A percentile compares a stretch with the other conserved stretches of the same genome.
Conservation (phyloP, 1,140 invertebrate species). For the Stegodyphus mimosarum region DNA sequence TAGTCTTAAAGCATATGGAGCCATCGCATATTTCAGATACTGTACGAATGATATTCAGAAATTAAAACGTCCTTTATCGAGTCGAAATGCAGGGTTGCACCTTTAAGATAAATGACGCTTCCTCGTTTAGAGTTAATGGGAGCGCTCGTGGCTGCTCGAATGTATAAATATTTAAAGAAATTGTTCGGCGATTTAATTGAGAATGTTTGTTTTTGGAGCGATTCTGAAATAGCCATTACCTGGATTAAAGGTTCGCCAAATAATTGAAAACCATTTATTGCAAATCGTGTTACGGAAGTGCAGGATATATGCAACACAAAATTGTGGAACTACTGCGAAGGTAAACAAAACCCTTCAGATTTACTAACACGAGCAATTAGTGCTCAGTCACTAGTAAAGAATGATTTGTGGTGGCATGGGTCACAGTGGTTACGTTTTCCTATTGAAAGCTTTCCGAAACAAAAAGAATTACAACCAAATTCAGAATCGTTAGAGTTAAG, state of each 20-base stretch:
- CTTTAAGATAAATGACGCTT: constrained; percentile 1
- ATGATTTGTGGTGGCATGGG: constrained; percentile 8
- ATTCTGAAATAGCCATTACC: neutral
- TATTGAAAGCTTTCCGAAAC: neutral
- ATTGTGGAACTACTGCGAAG: neutral
- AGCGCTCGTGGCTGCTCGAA: constrained; percentile 3
- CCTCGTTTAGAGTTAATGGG: constrained; percentile 27
- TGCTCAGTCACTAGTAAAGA: neutral
- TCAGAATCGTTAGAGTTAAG: too few relatives aligned
- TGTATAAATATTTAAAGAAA: constrained; percentile 7
- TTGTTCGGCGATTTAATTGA: neutral
- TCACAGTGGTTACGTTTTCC: neutral
- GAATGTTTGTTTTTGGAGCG: neutral
- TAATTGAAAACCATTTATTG: constrained; percentile 11
- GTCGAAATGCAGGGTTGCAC: neutral
- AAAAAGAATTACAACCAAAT: neutral
- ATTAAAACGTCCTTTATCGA: neutral
- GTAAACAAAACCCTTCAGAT: constrained; percentile 1
- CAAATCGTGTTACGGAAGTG: neutral
- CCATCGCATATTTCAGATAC: too few relatives aligned
- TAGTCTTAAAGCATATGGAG: neutral
- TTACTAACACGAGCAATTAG: neutral
- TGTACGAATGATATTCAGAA: neutral
- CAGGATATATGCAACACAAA: neutral
- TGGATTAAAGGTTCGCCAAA: constrained; percentile 16